Evolutionary conservation across 2,888 invertebrate species (phyloP), one percentile per base, ranked within the genome.

Genomic region (Mythimna lalbum): DNA sequence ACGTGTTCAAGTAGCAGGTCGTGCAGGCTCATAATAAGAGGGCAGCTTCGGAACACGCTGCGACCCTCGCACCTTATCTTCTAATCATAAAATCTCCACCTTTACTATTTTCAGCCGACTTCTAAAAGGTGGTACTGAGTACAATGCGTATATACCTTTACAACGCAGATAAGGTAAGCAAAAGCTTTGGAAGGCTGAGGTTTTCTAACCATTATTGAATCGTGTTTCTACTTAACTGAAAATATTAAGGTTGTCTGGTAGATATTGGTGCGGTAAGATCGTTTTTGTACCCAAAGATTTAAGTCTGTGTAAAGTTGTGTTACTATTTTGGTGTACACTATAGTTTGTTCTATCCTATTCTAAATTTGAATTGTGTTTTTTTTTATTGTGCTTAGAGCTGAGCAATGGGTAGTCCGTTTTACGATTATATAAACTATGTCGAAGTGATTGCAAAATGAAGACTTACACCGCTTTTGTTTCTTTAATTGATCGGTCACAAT

Each of bases 1-100:
- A 94, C 95, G 95, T 96, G 95, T 95, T 95, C 92, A 93, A 96
- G 95, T 93, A 88, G 82, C 91, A 80, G 84, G 85, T 70, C 95
- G 95, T 95, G 95, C 92, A 88, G 85, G 89, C 87, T 92, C 95
- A 95, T 96, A 95, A 96, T 95, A 93, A 93, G 94, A 90, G 89
- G 88, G 89, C 83, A 84, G 85, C 87, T 87, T 86, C 86, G 85
- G 78, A 87, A 87, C 86, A 86, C 86, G 79, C 81, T 77, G 80
- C 85, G 85, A 86, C 87, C 86, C 90, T 89, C 87, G 68, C 82
- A 85, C 89, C 88, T 89, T 91, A 93, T 92, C 92, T 91, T 90
- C 91, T 92, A 90, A 93, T 92, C 89, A 80, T 63, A 74, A 84
- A 85, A 90, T 90, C 88, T 85, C 69, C 78, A 88, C 83, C 85